phyloP scores from a whole-genome alignment of 2,797 vertebrate species.

The Characodon lateralis region DNA sequence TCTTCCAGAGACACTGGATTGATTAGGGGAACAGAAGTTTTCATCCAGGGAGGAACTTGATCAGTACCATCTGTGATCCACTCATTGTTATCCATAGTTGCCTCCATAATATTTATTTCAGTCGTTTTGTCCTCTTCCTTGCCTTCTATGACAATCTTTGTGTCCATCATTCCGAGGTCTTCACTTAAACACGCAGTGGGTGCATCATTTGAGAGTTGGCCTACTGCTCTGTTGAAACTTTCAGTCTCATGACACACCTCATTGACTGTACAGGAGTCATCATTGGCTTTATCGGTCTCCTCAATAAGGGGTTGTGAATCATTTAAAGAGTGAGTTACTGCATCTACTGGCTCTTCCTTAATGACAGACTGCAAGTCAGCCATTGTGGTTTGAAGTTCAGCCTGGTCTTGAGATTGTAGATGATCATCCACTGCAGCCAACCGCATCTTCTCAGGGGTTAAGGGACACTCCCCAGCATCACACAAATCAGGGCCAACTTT shows the following conservation, averaged over 20 bases:
- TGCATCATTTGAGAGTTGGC: constrained; percentile 18
- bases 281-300: not conserved
- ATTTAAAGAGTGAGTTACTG: not conserved
- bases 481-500: constrained; percentile 57
- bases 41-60: constrained; percentile 67
- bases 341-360: not conserved
- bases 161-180: constrained; percentile 11
- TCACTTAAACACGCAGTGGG: not conserved
- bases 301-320: not conserved
- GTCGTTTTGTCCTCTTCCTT: constrained; percentile 50
- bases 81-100: constrained; percentile 84
- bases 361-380: not conserved
- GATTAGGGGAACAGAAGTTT: constrained; percentile 15
- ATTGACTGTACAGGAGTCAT: constrained; percentile 25
- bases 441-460: not conserved
- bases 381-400: constrained; percentile 11
- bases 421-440: not conserved
- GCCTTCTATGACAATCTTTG: constrained; percentile 1
- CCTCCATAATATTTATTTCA: constrained; percentile 84
- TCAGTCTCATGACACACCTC: constrained; percentile 49
- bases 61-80: constrained; percentile 73
- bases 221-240: not conserved
- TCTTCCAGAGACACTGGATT: constrained; percentile 16
- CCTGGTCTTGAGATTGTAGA: not conserved
- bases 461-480: constrained; percentile 10